phyloP scores from a whole-genome alignment of 2,888 invertebrate species.

The Agrochola litura region DNA sequence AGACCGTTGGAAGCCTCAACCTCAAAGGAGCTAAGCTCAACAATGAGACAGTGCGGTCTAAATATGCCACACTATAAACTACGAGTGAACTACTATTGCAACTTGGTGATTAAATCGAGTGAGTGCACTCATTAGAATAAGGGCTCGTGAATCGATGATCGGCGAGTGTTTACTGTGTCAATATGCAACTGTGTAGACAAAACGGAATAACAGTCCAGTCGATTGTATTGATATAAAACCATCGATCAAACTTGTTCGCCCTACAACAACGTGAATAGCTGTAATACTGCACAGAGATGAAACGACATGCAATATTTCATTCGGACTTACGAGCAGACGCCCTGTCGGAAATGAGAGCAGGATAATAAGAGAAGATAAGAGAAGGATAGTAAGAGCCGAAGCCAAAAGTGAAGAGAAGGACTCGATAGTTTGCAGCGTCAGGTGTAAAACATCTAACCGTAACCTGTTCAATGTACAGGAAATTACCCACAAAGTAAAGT shows the following conservation, averaged over 20 bases:
- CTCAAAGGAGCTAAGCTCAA: slow-evolving; percentile 19
- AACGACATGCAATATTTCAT: slow-evolving; percentile 34
- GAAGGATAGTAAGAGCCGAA: slow-evolving; percentile 1
- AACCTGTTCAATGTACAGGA: neutral
- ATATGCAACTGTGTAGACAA: slow-evolving; percentile 48
- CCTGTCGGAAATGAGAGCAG: slow-evolving; percentile 25
- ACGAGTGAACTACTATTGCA: slow-evolving; percentile 17
- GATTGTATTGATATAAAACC: slow-evolving; percentile 30
- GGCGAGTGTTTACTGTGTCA: slow-evolving; percentile 31
- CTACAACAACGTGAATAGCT: slow-evolving; percentile 42
- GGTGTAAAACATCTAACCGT: neutral
- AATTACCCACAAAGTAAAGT: slow-evolving; percentile 10
- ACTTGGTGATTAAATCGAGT: slow-evolving; percentile 41
- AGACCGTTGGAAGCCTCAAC: slow-evolving; percentile 12
- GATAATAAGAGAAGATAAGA: slow-evolving; percentile 13
- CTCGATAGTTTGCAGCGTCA: neutral
- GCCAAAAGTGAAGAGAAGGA: neutral
- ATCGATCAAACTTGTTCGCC: slow-evolving; percentile 58
- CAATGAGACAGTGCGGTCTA: slow-evolving; percentile 45
- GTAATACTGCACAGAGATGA: slow-evolving; percentile 27
- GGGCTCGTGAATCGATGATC: slow-evolving; percentile 29
- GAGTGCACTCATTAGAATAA: slow-evolving; percentile 45
- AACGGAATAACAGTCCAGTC: slow-evolving; percentile 42
- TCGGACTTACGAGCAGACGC: slow-evolving; percentile 15
- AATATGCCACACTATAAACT: slow-evolving; percentile 44